Evolutionary conservation across 2,113 vertebrate species (phyloP), one percentile per base, ranked within the genome.

Genomic region (Onychostoma macrolepis): DNA sequence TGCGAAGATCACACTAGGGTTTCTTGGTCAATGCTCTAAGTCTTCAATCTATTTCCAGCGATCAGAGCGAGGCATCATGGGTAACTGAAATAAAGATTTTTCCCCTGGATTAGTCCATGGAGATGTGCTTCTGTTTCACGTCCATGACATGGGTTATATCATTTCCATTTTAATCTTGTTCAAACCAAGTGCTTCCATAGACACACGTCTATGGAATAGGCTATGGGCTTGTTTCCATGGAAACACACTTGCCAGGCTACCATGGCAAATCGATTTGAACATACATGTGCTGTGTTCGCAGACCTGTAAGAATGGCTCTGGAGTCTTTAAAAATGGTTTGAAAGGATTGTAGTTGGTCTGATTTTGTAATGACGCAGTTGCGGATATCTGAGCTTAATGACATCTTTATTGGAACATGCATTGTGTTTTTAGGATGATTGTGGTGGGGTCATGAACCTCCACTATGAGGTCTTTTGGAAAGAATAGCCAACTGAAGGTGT

Each of bases 161-260:
- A 75, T 86, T 85, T 67, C 6, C 61, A 87, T 89, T 89, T 89
- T 26, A 74, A 26, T 71, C 65, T 43, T 69, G 50, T 63, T 77
- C n/a, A 58, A 67, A 19, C 65, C 83, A 50, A 65, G 38, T 71
- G 75, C 76, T 72, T 76, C 24, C 30, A 43, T 58, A 41, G 41
- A 41, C 58, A 24, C 83, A 86, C 61, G 13, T 56, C 56, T 61
- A 41, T 80, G 78, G 15, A 89, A 90, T 88, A 63, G 80, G 65
- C 83, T 74, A 58, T 74, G 48, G 90, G 88, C 91, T 92, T 92
- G 94, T 95, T 94, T 94, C 94, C 92, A 94, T 95, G 93, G 89
- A 93, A 92, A 94, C 93, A 12, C 75, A 21, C 71, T 88, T 90
- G 87, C 86, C 76, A 50, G 87, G 89, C 91, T 91, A 91, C 88